These are phyloP conservation scores for Nysson spinosus DNA, from an alignment of 2,888 invertebrate species.

Conservation along the genomic window DNA sequence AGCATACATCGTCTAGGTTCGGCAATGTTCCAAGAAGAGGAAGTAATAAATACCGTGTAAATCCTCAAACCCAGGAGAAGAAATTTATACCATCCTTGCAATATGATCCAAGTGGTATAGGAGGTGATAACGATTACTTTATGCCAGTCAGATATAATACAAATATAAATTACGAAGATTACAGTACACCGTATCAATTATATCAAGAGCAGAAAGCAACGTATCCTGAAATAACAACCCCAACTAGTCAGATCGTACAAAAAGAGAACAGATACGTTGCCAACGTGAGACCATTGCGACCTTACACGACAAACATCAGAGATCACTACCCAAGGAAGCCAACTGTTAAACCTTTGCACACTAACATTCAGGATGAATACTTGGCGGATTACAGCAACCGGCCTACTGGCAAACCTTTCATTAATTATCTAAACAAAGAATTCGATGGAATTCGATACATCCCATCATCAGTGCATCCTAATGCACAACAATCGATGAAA, in stretches of 20 bases:
- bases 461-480: slow-evolving; percentile 34
- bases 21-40: slow-evolving; percentile 25
- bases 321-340: slow-evolving; percentile 56
- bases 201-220: slow-evolving; percentile 43
- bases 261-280: slow-evolving; percentile 54
- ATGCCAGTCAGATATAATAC: slow-evolving; percentile 66
- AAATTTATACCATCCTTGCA: slow-evolving; percentile 74
- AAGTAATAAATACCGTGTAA: slow-evolving; percentile 27
- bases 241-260: slow-evolving; percentile 22
- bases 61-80: slow-evolving; percentile 43
- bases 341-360: slow-evolving; percentile 29
- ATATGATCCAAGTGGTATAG: slow-evolving; percentile 69
- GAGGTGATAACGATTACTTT: slow-evolving; percentile 67
- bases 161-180: slow-evolving; percentile 61
- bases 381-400: slow-evolving; percentile 56
- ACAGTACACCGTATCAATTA: slow-evolving; percentile 25
- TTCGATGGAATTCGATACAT: slow-evolving; percentile 64
- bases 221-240: slow-evolving; percentile 44
- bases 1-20: slow-evolving; percentile 8
- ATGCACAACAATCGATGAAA: slow-evolving; percentile 18
- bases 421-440: slow-evolving; percentile 55
- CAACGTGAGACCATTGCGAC: slow-evolving; percentile 58
- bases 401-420: slow-evolving; percentile 20
- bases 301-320: slow-evolving; percentile 50
- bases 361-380: slow-evolving; percentile 54